These are phyloP conservation scores for Aradophagus sp. DNA, from an alignment of 1,140 invertebrate genomes.

Conservation along the genomic window DNA sequence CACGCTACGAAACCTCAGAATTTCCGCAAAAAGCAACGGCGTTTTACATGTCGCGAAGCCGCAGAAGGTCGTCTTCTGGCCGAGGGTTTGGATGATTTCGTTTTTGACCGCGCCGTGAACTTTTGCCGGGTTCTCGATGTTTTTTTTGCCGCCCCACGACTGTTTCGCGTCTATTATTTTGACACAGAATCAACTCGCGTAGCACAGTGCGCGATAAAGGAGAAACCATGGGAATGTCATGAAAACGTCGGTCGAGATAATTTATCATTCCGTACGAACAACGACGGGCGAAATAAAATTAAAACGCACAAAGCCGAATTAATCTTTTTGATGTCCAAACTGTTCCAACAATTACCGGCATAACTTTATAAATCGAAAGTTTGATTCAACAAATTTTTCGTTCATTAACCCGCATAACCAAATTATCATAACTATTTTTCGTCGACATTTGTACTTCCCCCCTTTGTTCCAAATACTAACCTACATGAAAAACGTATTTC, in stretches of 20 bases:
- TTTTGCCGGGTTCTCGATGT: constrained; percentile 26
- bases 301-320: constrained; percentile 25
- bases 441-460: too few relatives aligned
- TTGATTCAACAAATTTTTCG: background rate
- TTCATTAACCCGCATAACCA: background rate
- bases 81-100: constrained; percentile 47
- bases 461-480: too few relatives aligned
- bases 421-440: too few relatives aligned
- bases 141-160: constrained; percentile 38
- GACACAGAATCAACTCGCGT: constrained; percentile 21
- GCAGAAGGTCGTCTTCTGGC: constrained; percentile 47
- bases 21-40: constrained; percentile 44
- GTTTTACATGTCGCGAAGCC: constrained; percentile 70
- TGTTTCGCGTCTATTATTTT: constrained; percentile 33
- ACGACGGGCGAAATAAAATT: constrained; percentile 26
- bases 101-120: constrained; percentile 36
- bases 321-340: constrained; percentile 23
- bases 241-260: constrained; percentile 17
- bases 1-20: constrained; percentile 34
- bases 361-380: constrained; percentile 1
- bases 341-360: constrained; percentile 20
- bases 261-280: constrained; percentile 32
- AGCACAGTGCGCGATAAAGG: constrained; percentile 24
- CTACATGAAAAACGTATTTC: too few relatives aligned
- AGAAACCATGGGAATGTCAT: constrained; percentile 30